These are phyloP conservation scores for Corbicula japonica DNA, from an alignment of 2,888 invertebrate genomes.

Conservation along the genomic window DNA sequence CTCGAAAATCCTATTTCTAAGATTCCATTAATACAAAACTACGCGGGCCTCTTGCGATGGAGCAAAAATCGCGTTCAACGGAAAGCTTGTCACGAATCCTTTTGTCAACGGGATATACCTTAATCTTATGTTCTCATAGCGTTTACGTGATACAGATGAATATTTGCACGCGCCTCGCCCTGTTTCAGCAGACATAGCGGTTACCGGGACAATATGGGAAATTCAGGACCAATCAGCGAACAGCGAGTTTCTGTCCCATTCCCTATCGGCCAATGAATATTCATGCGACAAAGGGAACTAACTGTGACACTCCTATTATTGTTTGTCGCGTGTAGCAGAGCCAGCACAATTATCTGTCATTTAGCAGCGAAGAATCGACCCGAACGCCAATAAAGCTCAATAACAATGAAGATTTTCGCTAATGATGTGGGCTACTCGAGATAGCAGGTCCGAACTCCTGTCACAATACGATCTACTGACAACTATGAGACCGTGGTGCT, in stretches of 20 bases:
- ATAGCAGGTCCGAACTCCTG: slow-evolving; percentile 6
- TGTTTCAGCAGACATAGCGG: slow-evolving; percentile 48
- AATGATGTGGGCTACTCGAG: slow-evolving; percentile 32
- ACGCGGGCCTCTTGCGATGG: slow-evolving; percentile 52
- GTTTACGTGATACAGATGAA: slow-evolving; percentile 46
- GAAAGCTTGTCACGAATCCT: slow-evolving; percentile 49
- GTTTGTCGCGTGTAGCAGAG: slow-evolving; percentile 30
- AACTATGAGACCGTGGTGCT: background rate
- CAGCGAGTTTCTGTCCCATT: slow-evolving; percentile 68
- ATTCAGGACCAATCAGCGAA: slow-evolving; percentile 67
- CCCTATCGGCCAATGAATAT: slow-evolving; percentile 57
- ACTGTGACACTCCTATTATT: slow-evolving; percentile 6
- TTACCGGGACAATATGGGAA: slow-evolving; percentile 67
- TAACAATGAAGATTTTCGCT: slow-evolving; percentile 35
- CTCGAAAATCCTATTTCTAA: slow-evolving; percentile 63
- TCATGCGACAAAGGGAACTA: slow-evolving; percentile 43
- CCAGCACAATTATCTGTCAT: slow-evolving; percentile 41
- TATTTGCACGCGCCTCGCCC: slow-evolving; percentile 59
- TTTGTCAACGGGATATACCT: slow-evolving; percentile 48
- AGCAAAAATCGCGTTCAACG: slow-evolving; percentile 51
- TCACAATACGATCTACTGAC: background rate
- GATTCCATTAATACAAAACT: slow-evolving; percentile 66
- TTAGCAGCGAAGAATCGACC: slow-evolving; percentile 46
- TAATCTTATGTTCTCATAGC: slow-evolving; percentile 37
- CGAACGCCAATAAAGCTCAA: slow-evolving; percentile 28